phyloP scores from a whole-genome alignment of 2,113 vertebrate genomes.

The Mastomys coucha region DNA sequence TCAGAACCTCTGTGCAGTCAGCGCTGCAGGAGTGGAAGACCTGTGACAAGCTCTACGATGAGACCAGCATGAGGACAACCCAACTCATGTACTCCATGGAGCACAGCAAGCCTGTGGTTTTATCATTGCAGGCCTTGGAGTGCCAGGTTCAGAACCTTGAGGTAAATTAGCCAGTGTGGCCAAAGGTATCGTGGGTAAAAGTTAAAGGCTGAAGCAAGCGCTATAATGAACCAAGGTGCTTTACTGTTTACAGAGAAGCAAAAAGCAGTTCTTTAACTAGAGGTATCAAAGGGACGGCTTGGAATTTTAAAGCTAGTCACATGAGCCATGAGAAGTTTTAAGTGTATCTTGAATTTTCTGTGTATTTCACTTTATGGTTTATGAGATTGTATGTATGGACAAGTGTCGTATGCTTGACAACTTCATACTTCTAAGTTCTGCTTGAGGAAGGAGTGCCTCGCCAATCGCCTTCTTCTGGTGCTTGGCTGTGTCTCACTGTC shows the following conservation, averaged over 20 bases:
- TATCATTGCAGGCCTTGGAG: slow-evolving; percentile 86
- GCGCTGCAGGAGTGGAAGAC: slow-evolving; percentile 86
- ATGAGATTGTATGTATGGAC: too few species aligned
- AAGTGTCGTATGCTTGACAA: not conserved
- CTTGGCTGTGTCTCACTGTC: not conserved
- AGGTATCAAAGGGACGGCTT: not conserved
- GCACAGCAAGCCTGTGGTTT: slow-evolving; percentile 77
- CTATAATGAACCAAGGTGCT: not conserved
- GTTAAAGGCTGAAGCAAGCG: not conserved
- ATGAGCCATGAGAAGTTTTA: not conserved
- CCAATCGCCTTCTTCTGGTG: not conserved
- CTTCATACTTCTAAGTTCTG: not conserved
- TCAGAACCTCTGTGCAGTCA: slow-evolving; percentile 83
- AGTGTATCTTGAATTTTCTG: not conserved
- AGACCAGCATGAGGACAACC: slow-evolving; percentile 80
- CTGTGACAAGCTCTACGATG: slow-evolving; percentile 82
- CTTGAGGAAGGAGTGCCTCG: not conserved
- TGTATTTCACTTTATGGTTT: not conserved
- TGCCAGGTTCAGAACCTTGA: slow-evolving; percentile 87
- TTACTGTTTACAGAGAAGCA: not conserved
- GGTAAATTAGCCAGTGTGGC: slow-evolving; percentile 85
- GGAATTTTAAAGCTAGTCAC: slow-evolving; percentile 13
- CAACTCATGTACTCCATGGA: slow-evolving; percentile 84
- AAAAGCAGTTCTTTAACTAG: not conserved
- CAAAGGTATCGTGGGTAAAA: not conserved